phyloP scores from a whole-genome alignment of 2,797 vertebrate genomes.

The Mormyrops attenuatus region DNA sequence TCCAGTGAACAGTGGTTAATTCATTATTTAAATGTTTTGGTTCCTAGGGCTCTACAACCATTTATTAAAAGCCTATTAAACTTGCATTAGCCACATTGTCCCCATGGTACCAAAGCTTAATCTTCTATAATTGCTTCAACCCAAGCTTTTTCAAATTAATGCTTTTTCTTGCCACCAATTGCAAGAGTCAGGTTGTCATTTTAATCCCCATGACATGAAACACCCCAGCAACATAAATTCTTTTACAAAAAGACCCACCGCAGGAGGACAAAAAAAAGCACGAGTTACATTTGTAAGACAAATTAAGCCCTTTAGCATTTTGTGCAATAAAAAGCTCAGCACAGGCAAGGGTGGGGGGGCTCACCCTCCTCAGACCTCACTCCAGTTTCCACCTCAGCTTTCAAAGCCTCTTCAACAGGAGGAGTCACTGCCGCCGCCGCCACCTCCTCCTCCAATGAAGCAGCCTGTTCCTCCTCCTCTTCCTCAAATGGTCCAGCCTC shows the following conservation, averaged over 20 bases:
- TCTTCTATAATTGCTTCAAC: neutral
- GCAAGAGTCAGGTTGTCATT: neutral
- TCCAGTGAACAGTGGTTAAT: slow-evolving; percentile 6
- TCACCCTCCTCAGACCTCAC: neutral
- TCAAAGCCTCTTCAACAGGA: neutral
- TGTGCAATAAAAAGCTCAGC: neutral
- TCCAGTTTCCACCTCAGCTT: slow-evolving; percentile 3
- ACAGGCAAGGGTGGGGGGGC: neutral
- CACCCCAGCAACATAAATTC: neutral
- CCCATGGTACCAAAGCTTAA: neutral
- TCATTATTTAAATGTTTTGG: neutral
- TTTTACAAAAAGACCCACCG: neutral
- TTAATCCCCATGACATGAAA: neutral
- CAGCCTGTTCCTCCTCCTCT: slow-evolving; percentile 14
- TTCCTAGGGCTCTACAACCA: neutral
- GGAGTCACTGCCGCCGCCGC: neutral
- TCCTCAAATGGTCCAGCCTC: slow-evolving; percentile 14
- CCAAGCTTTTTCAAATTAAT: neutral
- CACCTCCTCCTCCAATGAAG: neutral
- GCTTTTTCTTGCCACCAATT: neutral
- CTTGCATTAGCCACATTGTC: neutral
- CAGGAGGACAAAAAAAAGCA: neutral
- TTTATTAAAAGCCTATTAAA: neutral
- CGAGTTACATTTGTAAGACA: neutral
- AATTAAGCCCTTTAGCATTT: neutral